Percentiles rank a stretch among this genome's conserved stretches.
Evolutionary conservation across 2,888 invertebrate species (phyloP).

Genomic region (Boloria euphrosyne): DNA sequence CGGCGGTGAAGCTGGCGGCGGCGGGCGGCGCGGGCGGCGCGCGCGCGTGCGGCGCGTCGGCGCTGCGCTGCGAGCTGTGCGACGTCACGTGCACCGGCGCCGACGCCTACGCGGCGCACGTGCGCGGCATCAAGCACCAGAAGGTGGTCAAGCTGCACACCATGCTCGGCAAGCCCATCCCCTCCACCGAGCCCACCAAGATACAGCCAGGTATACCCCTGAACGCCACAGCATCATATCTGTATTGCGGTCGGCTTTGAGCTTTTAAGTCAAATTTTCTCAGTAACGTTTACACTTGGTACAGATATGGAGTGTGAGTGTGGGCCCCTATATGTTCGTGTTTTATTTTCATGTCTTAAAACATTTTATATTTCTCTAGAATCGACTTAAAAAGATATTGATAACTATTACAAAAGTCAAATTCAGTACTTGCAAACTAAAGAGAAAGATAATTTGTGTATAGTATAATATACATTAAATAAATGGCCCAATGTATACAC

Average conservation of each 20-base stretch:
- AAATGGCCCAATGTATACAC: slow-evolving; percentile 39
- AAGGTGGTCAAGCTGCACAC: slow-evolving; percentile 98
- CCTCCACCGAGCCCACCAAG: slow-evolving; percentile 96
- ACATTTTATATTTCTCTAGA: not conserved
- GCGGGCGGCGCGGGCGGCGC: slow-evolving; percentile 84
- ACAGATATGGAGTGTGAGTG: slow-evolving; percentile 77
- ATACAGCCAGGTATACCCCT: slow-evolving; percentile 76
- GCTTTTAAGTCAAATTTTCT: slow-evolving; percentile 74
- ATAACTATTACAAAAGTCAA: not conserved
- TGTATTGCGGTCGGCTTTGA: slow-evolving; percentile 70
- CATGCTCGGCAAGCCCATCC: slow-evolving; percentile 98
- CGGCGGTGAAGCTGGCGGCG: slow-evolving; percentile 84
- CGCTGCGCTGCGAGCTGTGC: slow-evolving; percentile 96
- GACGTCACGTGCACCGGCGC: slow-evolving; percentile 99
- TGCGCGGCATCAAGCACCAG: slow-evolving; percentile 98
- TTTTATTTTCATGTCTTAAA: slow-evolving; percentile 8
- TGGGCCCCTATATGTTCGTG: slow-evolving; percentile 55
- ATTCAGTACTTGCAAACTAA: no score
- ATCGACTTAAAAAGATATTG: not conserved
- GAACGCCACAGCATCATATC: slow-evolving; percentile 75
- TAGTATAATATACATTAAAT: slow-evolving; percentile 13
- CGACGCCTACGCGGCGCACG: slow-evolving; percentile 99
- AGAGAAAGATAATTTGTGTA: no score
- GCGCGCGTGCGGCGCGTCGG: slow-evolving; percentile 67
- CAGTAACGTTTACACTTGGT: slow-evolving; percentile 56